Evolutionary conservation across 2,888 invertebrate genomes (phyloP).

Genomic region (Rhagonycha fulva): DNA sequence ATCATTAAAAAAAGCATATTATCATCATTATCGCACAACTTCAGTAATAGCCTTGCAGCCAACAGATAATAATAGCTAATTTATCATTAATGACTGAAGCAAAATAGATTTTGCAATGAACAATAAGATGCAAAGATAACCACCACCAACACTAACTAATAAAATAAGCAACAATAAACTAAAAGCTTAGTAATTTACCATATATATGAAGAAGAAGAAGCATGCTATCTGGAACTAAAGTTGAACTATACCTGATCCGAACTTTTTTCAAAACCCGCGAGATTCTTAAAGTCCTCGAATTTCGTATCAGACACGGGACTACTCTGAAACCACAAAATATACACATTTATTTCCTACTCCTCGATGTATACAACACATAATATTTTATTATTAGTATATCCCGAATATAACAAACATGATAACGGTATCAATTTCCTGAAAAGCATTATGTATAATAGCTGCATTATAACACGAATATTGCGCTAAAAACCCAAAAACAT

Average conservation of each 20-base stretch:
- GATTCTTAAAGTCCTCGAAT: constrained; percentile 4
- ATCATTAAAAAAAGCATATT: background rate
- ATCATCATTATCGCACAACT: background rate
- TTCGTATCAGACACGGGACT: constrained; percentile 24
- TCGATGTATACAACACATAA: background rate
- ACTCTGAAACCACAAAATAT: constrained; percentile 24
- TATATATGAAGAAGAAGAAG: constrained; percentile 21
- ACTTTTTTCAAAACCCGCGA: constrained; percentile 19
- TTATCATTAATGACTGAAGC: background rate
- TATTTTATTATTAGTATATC: background rate
- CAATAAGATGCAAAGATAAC: background rate
- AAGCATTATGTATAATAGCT: background rate
- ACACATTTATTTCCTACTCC: background rate
- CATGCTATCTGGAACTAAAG: constrained; percentile 25
- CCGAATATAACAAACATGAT: constrained; percentile 9
- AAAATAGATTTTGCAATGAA: background rate
- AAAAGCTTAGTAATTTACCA: constrained; percentile 24
- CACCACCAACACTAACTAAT: background rate
- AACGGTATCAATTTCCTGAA: constrained; percentile 7
- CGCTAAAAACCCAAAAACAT: background rate
- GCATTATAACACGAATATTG: background rate
- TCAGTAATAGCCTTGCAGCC: background rate
- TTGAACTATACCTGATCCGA: constrained; percentile 28
- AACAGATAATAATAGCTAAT: background rate
- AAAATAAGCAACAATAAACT: background rate